Evolutionary conservation across 2,888 invertebrate species (phyloP).

Genomic region (Tenthredo mesomela): DNA sequence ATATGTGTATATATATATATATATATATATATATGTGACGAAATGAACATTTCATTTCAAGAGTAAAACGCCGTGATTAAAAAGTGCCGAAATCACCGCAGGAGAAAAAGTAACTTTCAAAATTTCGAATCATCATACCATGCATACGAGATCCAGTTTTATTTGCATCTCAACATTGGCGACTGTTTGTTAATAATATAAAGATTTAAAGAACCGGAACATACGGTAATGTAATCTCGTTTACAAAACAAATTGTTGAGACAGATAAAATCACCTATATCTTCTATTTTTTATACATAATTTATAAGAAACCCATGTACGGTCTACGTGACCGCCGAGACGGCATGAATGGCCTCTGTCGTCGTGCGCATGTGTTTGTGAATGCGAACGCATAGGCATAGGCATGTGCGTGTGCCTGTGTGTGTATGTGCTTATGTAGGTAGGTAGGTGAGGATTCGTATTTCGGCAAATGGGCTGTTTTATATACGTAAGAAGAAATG

Average conservation of each 20-base stretch:
- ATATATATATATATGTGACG: neutral
- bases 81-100: neutral
- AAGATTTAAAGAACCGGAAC: neutral
- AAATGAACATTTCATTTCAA: neutral
- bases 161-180: neutral
- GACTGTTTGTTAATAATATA: neutral
- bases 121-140: conserved; percentile 7
- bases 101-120: neutral
- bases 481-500: neutral
- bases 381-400: neutral
- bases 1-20: neutral
- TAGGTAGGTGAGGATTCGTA: neutral
- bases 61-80: neutral
- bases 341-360: conserved; percentile 41
- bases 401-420: too few species aligned
- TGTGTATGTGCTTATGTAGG: neutral
- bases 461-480: conserved; percentile 16
- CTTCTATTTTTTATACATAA: conserved; percentile 28
- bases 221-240: neutral
- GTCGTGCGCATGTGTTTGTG: conserved; percentile 11
- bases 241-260: neutral
- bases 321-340: conserved; percentile 43
- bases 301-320: neutral
- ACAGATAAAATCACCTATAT: neutral
- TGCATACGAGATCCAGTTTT: neutral